phyloP scores from a whole-genome alignment of 2,113 vertebrate genomes.

The Corynorhinus townsendii region DNA sequence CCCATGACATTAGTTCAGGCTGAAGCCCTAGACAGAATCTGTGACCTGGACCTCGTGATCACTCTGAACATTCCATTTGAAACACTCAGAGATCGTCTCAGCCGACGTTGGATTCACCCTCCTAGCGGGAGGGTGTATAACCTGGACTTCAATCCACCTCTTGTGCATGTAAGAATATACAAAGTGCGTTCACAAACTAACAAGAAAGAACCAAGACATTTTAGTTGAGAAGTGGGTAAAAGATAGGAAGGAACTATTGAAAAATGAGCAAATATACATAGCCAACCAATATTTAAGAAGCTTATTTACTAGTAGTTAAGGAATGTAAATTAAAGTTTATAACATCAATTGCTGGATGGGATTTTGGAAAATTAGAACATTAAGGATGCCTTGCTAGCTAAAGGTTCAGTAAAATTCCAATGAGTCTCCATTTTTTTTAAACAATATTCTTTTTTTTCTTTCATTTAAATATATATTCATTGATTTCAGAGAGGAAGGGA shows the following conservation, averaged over 20 bases:
- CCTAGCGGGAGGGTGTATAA: conserved; percentile 95
- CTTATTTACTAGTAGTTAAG: not conserved
- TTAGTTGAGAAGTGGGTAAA: not conserved
- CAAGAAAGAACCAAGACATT: not conserved
- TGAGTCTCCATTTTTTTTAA: not conserved
- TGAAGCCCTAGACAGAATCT: conserved; percentile 85
- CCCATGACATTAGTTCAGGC: conserved; percentile 92
- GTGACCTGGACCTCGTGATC: conserved; percentile 91
- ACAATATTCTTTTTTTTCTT: too few species aligned
- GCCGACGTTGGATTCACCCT: conserved; percentile 92
- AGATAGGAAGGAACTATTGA: not conserved
- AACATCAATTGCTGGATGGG: not conserved
- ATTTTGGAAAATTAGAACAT: not conserved
- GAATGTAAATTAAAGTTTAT: not conserved
- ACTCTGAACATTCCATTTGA: conserved; percentile 94
- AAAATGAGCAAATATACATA: not conserved
- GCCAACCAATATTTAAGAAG: not conserved
- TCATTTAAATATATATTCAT: too few species aligned
- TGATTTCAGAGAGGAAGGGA: too few species aligned
- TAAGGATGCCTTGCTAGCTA: not conserved
- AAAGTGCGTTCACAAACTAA: not conserved
- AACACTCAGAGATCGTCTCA: conserved; percentile 92
- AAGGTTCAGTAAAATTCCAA: not conserved
- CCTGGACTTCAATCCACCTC: conserved; percentile 94
- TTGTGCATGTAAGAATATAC: conserved; percentile 79